Base-by-base conservation (phyloP, 2,113 vertebrate genomes). In the Corythoichthys intestinalis region DNA sequence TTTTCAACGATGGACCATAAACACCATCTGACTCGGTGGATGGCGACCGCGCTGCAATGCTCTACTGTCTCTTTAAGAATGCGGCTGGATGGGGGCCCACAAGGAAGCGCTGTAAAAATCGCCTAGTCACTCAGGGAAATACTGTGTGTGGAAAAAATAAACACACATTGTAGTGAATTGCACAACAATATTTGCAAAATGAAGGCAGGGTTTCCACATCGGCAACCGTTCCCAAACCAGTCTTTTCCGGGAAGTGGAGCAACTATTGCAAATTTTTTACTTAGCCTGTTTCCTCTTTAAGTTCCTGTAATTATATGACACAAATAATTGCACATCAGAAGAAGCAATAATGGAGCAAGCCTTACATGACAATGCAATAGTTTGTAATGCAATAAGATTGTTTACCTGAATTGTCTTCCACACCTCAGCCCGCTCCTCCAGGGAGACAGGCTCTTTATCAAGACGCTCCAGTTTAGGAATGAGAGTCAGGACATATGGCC, bases 391-490 rank as follows among this genome's bases (percentile, higher is more conserved):
- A 1, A 6, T n/a, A 6, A 8, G n/a, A 41, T n/a, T 20, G 13
- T 41, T 74, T 77, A 93, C 91, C 82, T 34, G 77, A 63, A 85
- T 83, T 41, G 65, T 85, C 44, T 91, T 82, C 0, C 63, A 70
- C 0, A 92, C 94, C 17, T 95, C 94, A 2, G n/a, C 44, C 68
- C 62, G 80, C 69, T 98, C 96, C 0, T 93, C 93, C 0, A 86
- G n/a, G 58, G 93, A 89, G 5, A 92, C 69, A 0, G 72, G 68
- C 0, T 92, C 94, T 83, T 98, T 99, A 87, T 99, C 95, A 0
- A 98, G 90, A 58, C 92, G 90, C 28, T 95, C 89, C 1, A 99
- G 88, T 2, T 78, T 71, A 0, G 93, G 90, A 35, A 94, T 80
- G 46, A 87, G 54, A 14, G 88, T 69, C 73, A 97, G 90, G 4